Evolutionary conservation across 1,140 invertebrate species (phyloP), one percentile per base, ranked within the genome.

Genomic region (Ceratina australensis): DNA sequence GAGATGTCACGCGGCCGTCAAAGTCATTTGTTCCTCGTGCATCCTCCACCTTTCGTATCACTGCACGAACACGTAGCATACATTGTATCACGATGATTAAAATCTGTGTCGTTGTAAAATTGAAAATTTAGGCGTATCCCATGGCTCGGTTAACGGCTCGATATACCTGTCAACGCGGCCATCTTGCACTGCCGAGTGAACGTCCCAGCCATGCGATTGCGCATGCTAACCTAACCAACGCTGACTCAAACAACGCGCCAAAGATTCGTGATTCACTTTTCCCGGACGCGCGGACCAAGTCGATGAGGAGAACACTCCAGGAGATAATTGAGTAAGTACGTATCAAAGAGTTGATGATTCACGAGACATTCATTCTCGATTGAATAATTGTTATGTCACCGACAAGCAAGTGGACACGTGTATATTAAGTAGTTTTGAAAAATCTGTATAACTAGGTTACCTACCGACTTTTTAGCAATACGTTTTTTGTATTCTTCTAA

Each of bases 121-220:
- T 63, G 76, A 49, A 57, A 67, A 77, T 86, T 89, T 90, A 91
- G 91, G 91, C 89, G 90, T 90, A 90, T 89, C 90, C 91, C 87
- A 90, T 88, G 85, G 33, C 87, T 79, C 79, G 84, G 88, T 90
- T 91, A 90, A 90, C 89, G 92, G 89, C 63, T 84, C 61, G 67
- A 68, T 84, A 77, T 90, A 86, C 87, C 87, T 88, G 81, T 88
- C 86, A 90, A 80, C 59, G 87, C 85, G 87, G 91, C 91, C 91
- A 92, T 92, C 78, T 92, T 92, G 86, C 79, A 87, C 82, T 84
- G 42, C 56, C 71, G 52, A 59, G 57, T 63, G 52, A 73, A 78
- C 52, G 73, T 81, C 68, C 15, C 72, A 72, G 66, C 15, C 20
- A 56, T 20, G 42, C 33, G 12, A 20, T 50, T 28, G 72, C 52